Base-by-base conservation (phyloP, 2,888 invertebrate species). In the Drosophila falleni region DNA sequence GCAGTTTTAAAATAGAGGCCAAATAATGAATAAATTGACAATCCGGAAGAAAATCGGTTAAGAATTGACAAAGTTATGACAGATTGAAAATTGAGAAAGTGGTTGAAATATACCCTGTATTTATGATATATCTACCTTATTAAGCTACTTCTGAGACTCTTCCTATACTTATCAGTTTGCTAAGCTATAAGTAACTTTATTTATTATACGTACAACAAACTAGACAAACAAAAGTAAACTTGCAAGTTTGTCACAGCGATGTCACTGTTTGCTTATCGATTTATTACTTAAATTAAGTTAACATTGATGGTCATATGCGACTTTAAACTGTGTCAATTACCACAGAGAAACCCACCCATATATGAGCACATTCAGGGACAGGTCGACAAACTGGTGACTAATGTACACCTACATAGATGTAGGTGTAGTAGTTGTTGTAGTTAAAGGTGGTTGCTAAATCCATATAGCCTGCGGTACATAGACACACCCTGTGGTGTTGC, bases 261-360 rank as follows among this genome's bases (percentile, higher is more conserved):
- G 53, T 26, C 44, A 56, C 44, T 35, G 13, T n/a, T 19, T 29
- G 29, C 29, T 29, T 55, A 56, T 56, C 23, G 55, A 56, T 46
- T 56, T 44, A 15, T 35, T 15, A 6, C 15, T 15, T 35, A 56
- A 56, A 44, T 56, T 35, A 33, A 56, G 44, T 56, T 56, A 33
- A 56, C 33, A 46, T 23, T 35, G 31, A 23, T 26, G 51, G 51
- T 13, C n/a, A 16, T 26, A 29, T 41, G 15, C 37, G 37, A 16
- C 47, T 58, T 58, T 58, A 58, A 58, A 58, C 47, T 46, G 44
- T 56, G 55, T 56, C 55, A 56, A 56, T 56, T 56, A 56, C 44
- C 33, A 6, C 42, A 15, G 33, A 41, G 29, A 16, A 54, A 19
- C 19, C 42, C 55, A 44, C 55, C 42, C 23, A 44, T 23, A 44